These are phyloP conservation scores for Scophthalmus maximus DNA, from an alignment of 2,113 vertebrate species.

Conservation along the genomic window DNA sequence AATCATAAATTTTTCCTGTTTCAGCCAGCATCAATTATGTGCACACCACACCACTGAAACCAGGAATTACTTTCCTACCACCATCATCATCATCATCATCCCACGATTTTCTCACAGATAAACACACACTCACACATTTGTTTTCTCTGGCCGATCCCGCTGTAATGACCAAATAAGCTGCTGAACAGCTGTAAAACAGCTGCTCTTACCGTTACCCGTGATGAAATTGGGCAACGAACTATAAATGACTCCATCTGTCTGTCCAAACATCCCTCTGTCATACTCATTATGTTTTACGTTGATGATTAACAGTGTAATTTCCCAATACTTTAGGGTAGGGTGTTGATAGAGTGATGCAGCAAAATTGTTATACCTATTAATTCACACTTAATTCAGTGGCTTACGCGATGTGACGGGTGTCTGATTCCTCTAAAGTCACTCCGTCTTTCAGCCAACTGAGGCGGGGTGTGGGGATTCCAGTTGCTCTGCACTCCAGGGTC, in stretches of 20 bases:
- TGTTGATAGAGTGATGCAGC: conserved; percentile 7
- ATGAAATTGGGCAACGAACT: conserved; percentile 37
- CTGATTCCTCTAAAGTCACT: conserved; percentile 73
- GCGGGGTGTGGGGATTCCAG: conserved; percentile 84
- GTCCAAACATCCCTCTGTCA: conserved; percentile 16
- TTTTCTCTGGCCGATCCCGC: conserved; percentile 26
- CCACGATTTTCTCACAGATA: conserved; percentile 54
- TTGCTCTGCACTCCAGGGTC: conserved; percentile 84
- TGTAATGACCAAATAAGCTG: conserved; percentile 32
- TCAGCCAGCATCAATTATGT: conserved; percentile 5
- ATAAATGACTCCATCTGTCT: conserved; percentile 53
- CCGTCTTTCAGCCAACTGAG: conserved; percentile 91
- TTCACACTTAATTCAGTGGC: conserved; percentile 17
- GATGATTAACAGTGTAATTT: conserved; percentile 38
- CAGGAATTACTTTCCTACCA: conserved; percentile 36
- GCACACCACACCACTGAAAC: conserved; percentile 7
- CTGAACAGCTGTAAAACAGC: conserved; percentile 69
- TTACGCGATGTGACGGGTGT: conserved; percentile 71
- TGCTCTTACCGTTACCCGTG: conserved; percentile 46
- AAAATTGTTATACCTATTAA: neutral
- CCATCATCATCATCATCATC: conserved; percentile 48
- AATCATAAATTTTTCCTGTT: neutral
- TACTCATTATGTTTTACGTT: conserved; percentile 8
- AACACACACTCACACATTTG: conserved; percentile 25
- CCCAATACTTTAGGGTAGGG: conserved; percentile 9